These are phyloP conservation scores for Stylophora pistillata DNA, from an alignment of 64 coral and sea anemone species.

Conservation along the genomic window DNA sequence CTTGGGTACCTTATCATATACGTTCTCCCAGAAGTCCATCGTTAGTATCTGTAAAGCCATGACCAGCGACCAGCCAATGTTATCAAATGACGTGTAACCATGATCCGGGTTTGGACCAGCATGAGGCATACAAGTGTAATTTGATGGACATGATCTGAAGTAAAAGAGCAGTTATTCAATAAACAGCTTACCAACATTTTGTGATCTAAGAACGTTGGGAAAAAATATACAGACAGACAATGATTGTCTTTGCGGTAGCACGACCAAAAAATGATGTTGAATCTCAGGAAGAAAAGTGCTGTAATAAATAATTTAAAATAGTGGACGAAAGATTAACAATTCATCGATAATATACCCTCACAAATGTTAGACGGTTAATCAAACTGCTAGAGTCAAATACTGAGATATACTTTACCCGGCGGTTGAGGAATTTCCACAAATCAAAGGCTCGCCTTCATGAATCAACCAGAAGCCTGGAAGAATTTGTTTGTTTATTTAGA, in stretches of 20 bases:
- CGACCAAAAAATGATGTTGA: too few relatives aligned
- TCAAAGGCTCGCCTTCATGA: conserved; percentile 50
- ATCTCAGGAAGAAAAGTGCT: too few relatives aligned
- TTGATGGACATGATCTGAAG: conserved; percentile 66
- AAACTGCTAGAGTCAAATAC: too few relatives aligned
- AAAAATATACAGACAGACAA: too few relatives aligned
- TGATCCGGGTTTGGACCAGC: conserved; percentile 76
- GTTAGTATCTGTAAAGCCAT: conserved; percentile 90
- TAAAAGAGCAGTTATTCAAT: background rate
- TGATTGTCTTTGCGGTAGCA: too few relatives aligned
- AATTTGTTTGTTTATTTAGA: background rate
- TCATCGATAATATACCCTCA: too few relatives aligned
- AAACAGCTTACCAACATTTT: background rate
- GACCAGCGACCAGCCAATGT: conserved; percentile 79
- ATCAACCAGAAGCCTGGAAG: conserved; percentile 68
- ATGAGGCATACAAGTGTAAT: conserved; percentile 70
- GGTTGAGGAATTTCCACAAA: conserved; percentile 72
- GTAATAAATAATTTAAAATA: too few relatives aligned
- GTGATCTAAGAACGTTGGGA: too few relatives aligned
- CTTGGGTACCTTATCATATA: conserved; percentile 73
- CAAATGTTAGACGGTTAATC: too few relatives aligned
- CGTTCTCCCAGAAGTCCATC: conserved; percentile 90
- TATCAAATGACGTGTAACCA: conserved; percentile 83
- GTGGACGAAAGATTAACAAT: too few relatives aligned
- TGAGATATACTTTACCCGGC: conserved; percentile 55